phyloP scores from a whole-genome alignment of 2,113 vertebrate genomes.

The Corythaeola cristata region DNA sequence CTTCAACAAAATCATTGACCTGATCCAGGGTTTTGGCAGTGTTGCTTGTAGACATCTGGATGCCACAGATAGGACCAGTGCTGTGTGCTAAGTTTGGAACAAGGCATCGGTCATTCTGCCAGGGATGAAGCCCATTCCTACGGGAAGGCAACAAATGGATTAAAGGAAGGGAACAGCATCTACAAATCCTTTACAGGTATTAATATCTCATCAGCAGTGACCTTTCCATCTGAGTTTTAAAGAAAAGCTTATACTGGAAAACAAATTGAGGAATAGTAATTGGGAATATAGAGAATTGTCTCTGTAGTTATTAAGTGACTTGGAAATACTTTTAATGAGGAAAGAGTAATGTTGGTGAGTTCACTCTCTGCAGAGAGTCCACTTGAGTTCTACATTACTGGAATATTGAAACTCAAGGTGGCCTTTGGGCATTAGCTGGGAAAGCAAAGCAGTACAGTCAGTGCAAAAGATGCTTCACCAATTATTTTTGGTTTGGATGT shows the following conservation, averaged over 20 bases:
- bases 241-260: background rate
- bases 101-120: background rate
- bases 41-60: background rate
- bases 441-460: background rate
- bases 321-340: background rate
- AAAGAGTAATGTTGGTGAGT: background rate
- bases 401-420: background rate
- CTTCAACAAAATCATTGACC: background rate
- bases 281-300: background rate
- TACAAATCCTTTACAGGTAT: background rate
- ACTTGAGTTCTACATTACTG: background rate
- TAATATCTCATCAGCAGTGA: background rate
- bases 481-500: background rate
- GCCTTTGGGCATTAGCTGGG: background rate
- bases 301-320: background rate
- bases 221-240: background rate
- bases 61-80: background rate
- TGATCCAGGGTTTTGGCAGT: background rate
- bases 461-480: background rate
- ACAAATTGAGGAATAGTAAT: background rate
- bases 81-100: background rate
- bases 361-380: background rate
- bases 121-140: background rate
- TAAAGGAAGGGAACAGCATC: background rate
- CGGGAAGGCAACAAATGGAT: background rate